Evolutionary conservation across 2,888 invertebrate species (phyloP), one percentile per base, ranked within the genome.

Genomic region (Ypsolopha scabrella): DNA sequence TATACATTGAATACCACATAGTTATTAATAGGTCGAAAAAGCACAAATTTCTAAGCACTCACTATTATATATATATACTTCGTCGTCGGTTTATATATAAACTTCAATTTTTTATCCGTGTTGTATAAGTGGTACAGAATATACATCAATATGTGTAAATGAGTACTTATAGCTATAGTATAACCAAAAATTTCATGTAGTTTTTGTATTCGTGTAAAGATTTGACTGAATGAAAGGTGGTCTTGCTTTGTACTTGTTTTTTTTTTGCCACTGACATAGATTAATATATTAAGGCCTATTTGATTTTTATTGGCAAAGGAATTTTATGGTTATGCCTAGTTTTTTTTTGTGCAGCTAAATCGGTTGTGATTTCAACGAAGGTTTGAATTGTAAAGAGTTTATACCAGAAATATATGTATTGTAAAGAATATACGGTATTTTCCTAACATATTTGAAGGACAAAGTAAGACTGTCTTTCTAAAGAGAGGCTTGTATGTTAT

Each of bases 11-110:
- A 41, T 47, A 47, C 11, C 11, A 36, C 9, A 36, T 47, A 47
- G 36, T 7, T 47, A 47, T 14, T 60, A 59, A 64, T 72, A 71
- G 65, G 62, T 53, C 60, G 24, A 4, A 64, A 44, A 70, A 67
- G 82, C 82, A 83, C 82, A 82, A 81, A 81, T 68, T 72, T 71
- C 69, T 68, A 65, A 60, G 70, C 72, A 72, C 69, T 67, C 24
- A 24, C 2, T 75, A 70, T 70, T 73, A 68, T 70, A 62, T 67
- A 68, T 67, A 56, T 72, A 11, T 73, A 70, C 24, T 24, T 24
- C 4, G 24, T 67, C 66, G 71, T 73, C 66, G 62, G 70, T 71
- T 70, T 24, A 72, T 73, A 66, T 71, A 63, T 64, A 6, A 7
- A 52, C 41, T 39, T 53, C 41, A 57, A 57, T 61, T 64, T 62